A percentile compares a stretch with the other conserved stretches of the same genome.
Evolutionary conservation across 2,113 vertebrate genomes (phyloP).

Genomic region (Tenrec ecaudatus): DNA sequence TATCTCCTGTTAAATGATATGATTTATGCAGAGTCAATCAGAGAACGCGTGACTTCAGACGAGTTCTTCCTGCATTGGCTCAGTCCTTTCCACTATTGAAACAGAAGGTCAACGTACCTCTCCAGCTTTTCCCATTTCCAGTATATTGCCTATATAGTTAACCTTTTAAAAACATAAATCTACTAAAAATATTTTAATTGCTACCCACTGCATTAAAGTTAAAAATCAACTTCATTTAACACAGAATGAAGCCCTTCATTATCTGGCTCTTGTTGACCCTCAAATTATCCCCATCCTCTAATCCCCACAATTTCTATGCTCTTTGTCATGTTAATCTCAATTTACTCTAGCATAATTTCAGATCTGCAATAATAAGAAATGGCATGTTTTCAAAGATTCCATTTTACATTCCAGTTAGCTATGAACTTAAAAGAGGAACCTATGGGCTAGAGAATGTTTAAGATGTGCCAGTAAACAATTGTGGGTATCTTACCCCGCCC

Average conservation of each 20-base stretch:
- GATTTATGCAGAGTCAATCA: neutral
- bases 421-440: neutral
- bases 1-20: neutral
- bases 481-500: neutral
- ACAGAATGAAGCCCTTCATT: conserved; percentile 36
- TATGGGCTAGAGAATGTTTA: neutral
- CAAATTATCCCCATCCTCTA: neutral
- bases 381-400: conserved; percentile 20
- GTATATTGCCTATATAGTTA: neutral
- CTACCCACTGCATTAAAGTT: neutral
- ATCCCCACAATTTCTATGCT: neutral
- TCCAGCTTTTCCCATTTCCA: neutral
- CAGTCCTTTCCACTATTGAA: conserved; percentile 2
- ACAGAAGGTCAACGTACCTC: conserved; percentile 32
- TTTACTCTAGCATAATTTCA: conserved; percentile 47
- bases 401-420: conserved; percentile 5
- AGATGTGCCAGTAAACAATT: neutral
- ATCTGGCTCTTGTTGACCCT: neutral
- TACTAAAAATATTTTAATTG: conserved; percentile 34
- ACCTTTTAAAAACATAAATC: conserved; percentile 31
- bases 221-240: conserved; percentile 43
- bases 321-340: conserved; percentile 32
- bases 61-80: neutral
- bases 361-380: conserved; percentile 35
- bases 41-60: neutral